These are phyloP conservation scores for Poeciliopsis turrubarensis DNA, from an alignment of 2,113 vertebrate genomes.

Conservation along the genomic window DNA sequence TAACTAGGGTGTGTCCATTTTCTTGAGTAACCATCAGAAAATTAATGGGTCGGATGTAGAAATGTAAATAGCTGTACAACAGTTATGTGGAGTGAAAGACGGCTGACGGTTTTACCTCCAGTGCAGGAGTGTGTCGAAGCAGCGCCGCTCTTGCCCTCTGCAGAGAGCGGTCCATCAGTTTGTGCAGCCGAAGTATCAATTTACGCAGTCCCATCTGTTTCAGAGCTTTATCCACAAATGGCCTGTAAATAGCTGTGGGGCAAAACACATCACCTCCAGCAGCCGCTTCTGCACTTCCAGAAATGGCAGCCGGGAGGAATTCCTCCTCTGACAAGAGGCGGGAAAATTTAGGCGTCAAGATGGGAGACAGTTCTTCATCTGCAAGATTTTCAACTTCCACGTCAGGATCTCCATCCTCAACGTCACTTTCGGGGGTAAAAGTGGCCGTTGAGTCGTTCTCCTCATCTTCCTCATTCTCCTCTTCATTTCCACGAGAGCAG, in stretches of 20 bases:
- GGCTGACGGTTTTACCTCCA: slow-evolving; percentile 82
- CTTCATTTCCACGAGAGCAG: slow-evolving; percentile 84
- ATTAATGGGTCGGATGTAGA: neutral
- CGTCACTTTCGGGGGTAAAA: slow-evolving; percentile 86
- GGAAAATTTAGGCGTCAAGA: slow-evolving; percentile 79
- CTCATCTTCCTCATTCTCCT: slow-evolving; percentile 81
- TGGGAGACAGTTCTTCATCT: slow-evolving; percentile 71
- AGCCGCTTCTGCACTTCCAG: slow-evolving; percentile 40
- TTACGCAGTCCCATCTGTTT: slow-evolving; percentile 99
- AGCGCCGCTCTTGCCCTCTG: slow-evolving; percentile 92
- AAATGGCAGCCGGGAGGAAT: slow-evolving; percentile 63
- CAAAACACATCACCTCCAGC: slow-evolving; percentile 80
- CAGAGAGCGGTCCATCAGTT: slow-evolving; percentile 96
- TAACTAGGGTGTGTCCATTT: neutral
- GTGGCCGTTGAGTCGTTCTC: slow-evolving; percentile 83
- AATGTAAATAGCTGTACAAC: neutral
- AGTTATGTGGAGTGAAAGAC: neutral
- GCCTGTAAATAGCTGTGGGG: slow-evolving; percentile 95
- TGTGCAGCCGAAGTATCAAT: slow-evolving; percentile 95
- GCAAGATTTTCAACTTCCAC: slow-evolving; percentile 33
- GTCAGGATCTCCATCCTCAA: slow-evolving; percentile 77
- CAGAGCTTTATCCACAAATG: slow-evolving; percentile 98
- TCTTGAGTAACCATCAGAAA: neutral
- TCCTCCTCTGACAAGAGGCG: slow-evolving; percentile 88
- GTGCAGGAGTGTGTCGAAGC: slow-evolving; percentile 82